phyloP scores from a whole-genome alignment of 2,797 vertebrate species.

The Tangara arthus region DNA sequence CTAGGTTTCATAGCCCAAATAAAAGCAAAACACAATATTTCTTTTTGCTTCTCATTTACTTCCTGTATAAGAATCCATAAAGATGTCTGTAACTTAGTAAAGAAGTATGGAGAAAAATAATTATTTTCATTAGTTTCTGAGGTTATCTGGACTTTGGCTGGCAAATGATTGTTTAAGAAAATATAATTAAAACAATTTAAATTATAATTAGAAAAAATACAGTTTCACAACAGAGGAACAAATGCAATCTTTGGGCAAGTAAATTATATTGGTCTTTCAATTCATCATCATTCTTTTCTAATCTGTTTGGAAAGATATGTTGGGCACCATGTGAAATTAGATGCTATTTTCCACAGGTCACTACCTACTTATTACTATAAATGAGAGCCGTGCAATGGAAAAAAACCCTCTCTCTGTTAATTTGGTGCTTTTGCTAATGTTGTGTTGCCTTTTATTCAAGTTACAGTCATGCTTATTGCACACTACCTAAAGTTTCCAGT shows the following conservation, averaged over 20 bases:
- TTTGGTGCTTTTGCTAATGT: not conserved
- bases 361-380: not conserved
- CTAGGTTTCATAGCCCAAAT: not conserved
- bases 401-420: not conserved
- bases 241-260: not conserved
- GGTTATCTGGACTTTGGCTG: not conserved
- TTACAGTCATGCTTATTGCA: not conserved
- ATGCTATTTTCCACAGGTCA: not conserved
- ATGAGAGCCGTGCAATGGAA: not conserved
- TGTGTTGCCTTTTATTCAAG: not conserved
- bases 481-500: not conserved
- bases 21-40: not conserved
- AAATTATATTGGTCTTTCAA: not conserved
- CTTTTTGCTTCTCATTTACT: not conserved
- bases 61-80: not conserved
- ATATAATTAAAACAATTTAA: not conserved
- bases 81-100: not conserved
- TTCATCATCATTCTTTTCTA: not conserved
- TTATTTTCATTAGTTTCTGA: not conserved
- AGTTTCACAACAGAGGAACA: not conserved
- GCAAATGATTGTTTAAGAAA: not conserved
- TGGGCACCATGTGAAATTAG: not conserved
- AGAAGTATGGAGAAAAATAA: not conserved
- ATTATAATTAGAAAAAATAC: not conserved
- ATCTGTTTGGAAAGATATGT: not conserved